phyloP scores from a whole-genome alignment of 92 coral and sea anemone species.

The Paragorgia papillata region DNA sequence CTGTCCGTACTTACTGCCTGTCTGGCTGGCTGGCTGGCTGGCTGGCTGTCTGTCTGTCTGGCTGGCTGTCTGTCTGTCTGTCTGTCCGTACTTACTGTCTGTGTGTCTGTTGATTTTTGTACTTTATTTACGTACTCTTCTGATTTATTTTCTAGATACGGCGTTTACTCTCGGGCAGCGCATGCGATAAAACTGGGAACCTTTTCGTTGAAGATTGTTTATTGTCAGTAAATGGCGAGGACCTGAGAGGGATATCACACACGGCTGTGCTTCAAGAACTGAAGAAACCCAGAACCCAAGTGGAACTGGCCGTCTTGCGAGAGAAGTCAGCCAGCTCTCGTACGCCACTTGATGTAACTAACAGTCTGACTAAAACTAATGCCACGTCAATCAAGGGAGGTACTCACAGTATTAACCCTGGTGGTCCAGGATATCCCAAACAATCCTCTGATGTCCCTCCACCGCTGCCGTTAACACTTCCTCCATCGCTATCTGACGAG shows the following conservation, averaged over 20 bases:
- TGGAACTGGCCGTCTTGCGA: slow-evolving; percentile 69
- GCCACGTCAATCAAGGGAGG: background rate
- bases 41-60: too few species aligned
- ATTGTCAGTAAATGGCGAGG: slow-evolving; percentile 79
- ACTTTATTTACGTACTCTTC: too few species aligned
- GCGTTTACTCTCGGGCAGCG: slow-evolving; percentile 83
- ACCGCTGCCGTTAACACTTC: slow-evolving; percentile 22
- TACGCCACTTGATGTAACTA: background rate
- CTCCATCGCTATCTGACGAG: slow-evolving; percentile 10
- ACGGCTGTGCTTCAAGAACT: slow-evolving; percentile 83
- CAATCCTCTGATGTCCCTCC: slow-evolving; percentile 11
- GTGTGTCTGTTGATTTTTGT: too few species aligned
- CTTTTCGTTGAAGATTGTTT: slow-evolving; percentile 77
- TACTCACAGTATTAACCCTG: background rate
- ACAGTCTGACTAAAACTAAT: slow-evolving; percentile 4
- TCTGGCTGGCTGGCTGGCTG: too few species aligned
- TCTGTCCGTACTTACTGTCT: too few species aligned
- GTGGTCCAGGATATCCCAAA: background rate
- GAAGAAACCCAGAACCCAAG: slow-evolving; percentile 79
- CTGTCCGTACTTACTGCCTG: too few species aligned
- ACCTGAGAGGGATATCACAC: slow-evolving; percentile 73
- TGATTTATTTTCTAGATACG: slow-evolving; percentile 69
- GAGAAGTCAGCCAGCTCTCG: slow-evolving; percentile 42
- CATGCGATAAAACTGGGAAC: slow-evolving; percentile 80
- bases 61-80: too few species aligned